Base-by-base conservation (phyloP, 2,797 vertebrate genomes). In the Cygnus olor region DNA sequence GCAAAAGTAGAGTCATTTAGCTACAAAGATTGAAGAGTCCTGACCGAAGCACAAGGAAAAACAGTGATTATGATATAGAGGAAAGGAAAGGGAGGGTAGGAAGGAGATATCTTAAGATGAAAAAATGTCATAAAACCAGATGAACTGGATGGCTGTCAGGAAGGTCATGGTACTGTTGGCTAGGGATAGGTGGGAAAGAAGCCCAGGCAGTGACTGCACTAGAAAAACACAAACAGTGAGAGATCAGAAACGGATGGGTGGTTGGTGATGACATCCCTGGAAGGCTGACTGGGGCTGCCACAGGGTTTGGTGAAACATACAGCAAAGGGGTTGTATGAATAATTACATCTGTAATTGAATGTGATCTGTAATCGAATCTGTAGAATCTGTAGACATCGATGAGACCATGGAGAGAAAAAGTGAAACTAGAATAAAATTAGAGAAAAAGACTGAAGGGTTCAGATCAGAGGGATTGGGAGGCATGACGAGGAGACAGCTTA, bases 331-430 rank as follows among this genome's bases (percentile, higher is more conserved):
- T 3, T 60, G 17, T 3, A 5, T 34, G 54, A 74, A 42, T 34
- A 36, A 25, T 25, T 47, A 10, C 8, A 38, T 38, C 38, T 38
- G 38, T 38, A 38, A 38, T 38, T 38, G 38, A 38, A 38, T 11
- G 10, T 10, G 38, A 38, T 38, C 38, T 38, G 38, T 38, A 38
- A 38, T 38, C 38, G 10, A 38, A 38, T 38, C 38, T 38, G 38
- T 38, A 6, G 54, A 25, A 85, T n/a, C 24, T 58, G 71, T 24
- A 58, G 38, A 9, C 28, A 57, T 21, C 13, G 21, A 36, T 45
- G 14, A 42, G n/a, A 24, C n/a, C 0, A 0, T 15, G 47, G 40
- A 61, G 24, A n/a, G 51, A 88, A 71, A 70, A 79, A 1, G 0
- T 47, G 32, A 77, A 83, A 77, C 2, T 42, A 34, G 22, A 58